Conservation (phyloP, 1,140 invertebrate species). For the Sinonovacula constricta region DNA sequence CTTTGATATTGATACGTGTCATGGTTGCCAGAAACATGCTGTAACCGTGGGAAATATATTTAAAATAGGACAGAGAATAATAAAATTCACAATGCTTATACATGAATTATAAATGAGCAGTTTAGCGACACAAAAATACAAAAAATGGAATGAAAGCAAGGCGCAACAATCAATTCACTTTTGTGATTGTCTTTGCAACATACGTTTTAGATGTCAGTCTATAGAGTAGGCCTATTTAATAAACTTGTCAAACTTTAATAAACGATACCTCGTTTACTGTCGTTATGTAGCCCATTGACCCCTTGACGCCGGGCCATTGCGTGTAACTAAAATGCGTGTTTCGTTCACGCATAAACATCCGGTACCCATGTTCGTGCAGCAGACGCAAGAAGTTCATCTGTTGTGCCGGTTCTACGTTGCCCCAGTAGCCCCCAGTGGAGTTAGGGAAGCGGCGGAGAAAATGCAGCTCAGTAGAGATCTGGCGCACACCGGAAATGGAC, state of each 20-base stretch:
- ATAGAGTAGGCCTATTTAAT: no score
- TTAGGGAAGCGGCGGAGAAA: not conserved
- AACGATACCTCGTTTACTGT: conserved; percentile 14
- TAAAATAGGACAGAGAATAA: no score
- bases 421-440: not conserved
- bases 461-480: conserved; percentile 47
- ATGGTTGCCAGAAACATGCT: no score
- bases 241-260: not conserved
- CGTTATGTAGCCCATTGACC: not conserved
- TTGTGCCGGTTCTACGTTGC: not conserved
- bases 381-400: not conserved
- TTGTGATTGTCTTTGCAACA: no score
- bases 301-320: not conserved
- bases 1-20: no score
- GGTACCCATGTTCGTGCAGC: conserved; percentile 15
- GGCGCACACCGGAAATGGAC: conserved; percentile 25
- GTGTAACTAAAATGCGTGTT: not conserved
- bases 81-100: no score
- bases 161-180: no score
- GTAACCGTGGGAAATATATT: no score
- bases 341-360: conserved; percentile 21
- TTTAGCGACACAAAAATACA: no score
- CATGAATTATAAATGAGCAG: no score
- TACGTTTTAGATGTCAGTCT: no score
- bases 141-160: no score